These are phyloP conservation scores for Hybognathus amarus DNA, from an alignment of 2,797 vertebrate genomes.

Conservation along the genomic window DNA sequence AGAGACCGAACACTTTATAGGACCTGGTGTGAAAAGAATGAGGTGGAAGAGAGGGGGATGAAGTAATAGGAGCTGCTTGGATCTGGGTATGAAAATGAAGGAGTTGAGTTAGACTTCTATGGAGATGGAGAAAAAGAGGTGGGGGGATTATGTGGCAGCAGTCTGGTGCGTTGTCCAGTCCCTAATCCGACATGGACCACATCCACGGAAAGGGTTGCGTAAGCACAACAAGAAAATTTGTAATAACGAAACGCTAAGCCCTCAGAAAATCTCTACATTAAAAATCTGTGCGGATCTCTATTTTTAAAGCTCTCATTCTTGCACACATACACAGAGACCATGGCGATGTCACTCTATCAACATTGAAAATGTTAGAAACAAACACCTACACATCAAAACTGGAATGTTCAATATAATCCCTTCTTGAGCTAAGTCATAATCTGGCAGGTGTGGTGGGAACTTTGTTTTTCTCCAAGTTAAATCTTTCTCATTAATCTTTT, in stretches of 20 bases:
- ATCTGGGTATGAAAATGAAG: background rate
- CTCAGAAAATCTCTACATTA: slow-evolving; percentile 57
- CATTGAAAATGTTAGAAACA: slow-evolving; percentile 5
- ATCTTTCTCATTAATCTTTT: slow-evolving; percentile 24
- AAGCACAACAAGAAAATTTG: slow-evolving; percentile 62
- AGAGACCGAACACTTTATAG: slow-evolving; percentile 49
- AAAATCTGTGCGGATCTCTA: slow-evolving; percentile 23
- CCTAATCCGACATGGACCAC: slow-evolving; percentile 61
- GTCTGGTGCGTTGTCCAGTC: slow-evolving; percentile 1
- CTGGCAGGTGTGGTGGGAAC: slow-evolving; percentile 23
- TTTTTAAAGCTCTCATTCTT: slow-evolving; percentile 11
- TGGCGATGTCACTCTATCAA: background rate
- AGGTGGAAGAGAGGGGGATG: slow-evolving; percentile 29
- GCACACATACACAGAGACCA: slow-evolving; percentile 31
- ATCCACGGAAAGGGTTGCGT: slow-evolving; percentile 64
- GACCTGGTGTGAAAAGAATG: slow-evolving; percentile 12
- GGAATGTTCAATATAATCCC: slow-evolving; percentile 7
- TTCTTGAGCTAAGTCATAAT: slow-evolving; percentile 24
- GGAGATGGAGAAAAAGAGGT: slow-evolving; percentile 11
- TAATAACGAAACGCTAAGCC: slow-evolving; percentile 62
- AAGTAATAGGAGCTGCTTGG: slow-evolving; percentile 35
- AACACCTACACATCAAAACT: background rate
- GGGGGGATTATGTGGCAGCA: slow-evolving; percentile 16
- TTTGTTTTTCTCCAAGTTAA: background rate
- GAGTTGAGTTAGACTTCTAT: background rate